Conservation (phyloP, 1,140 invertebrate species). For the Phenacoccus solenopsis region DNA sequence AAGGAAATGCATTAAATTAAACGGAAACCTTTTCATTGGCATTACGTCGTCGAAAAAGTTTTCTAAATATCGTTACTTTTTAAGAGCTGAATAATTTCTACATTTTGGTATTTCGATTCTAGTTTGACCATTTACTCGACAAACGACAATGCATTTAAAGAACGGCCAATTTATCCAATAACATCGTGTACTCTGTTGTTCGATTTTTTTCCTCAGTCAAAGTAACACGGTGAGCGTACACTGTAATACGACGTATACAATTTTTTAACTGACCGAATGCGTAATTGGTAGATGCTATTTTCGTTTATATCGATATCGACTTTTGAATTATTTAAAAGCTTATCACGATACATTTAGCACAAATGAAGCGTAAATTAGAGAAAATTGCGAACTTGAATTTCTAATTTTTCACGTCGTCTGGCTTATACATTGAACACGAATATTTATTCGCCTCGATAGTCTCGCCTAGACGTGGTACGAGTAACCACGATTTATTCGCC, state of each 20-base stretch:
- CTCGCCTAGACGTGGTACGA: too few species aligned
- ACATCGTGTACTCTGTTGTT: background rate
- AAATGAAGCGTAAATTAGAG: background rate
- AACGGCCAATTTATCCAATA: background rate
- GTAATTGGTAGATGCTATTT: background rate
- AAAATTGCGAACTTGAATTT: background rate
- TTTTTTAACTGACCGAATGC: background rate
- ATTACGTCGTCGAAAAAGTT: background rate
- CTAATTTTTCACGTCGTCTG: background rate
- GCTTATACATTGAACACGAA: background rate
- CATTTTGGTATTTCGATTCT: conserved; percentile 2
- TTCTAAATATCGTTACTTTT: conserved; percentile 1
- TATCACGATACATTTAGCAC: background rate
- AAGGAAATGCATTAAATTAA: background rate
- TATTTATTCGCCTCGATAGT: too few species aligned
- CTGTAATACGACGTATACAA: background rate
- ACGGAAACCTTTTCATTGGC: background rate
- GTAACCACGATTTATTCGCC: too few species aligned
- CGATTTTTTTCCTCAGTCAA: background rate
- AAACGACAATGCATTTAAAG: background rate
- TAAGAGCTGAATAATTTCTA: conserved; percentile 2
- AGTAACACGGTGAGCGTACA: background rate
- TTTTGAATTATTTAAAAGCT: background rate
- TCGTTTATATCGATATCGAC: background rate
- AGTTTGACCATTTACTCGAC: background rate